Evolutionary conservation across 2,888 invertebrate species (phyloP).

Genomic region (Caradrina clavipalpis): DNA sequence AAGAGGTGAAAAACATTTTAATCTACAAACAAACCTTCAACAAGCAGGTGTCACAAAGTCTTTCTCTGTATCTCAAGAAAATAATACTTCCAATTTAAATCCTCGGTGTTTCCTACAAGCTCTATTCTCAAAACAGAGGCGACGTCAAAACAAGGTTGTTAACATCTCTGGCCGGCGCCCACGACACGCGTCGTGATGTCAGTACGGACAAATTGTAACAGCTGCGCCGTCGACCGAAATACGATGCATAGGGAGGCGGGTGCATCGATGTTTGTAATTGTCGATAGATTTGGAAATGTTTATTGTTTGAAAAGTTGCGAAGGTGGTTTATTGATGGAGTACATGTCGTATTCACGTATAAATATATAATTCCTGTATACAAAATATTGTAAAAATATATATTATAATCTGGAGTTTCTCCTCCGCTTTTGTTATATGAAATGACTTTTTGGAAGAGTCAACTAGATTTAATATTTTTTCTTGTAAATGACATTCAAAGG

Average conservation of each 20-base stretch:
- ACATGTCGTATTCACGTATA: not conserved
- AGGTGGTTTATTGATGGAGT: not conserved
- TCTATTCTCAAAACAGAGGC: constrained; percentile 80
- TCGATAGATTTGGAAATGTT: not conserved
- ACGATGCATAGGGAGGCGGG: constrained; percentile 70
- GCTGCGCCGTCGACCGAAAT: constrained; percentile 87
- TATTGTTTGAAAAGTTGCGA: not conserved
- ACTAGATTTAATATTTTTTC: too few relatives aligned
- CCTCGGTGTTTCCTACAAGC: constrained; percentile 34
- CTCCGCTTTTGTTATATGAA: too few relatives aligned
- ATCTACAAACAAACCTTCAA: constrained; percentile 5
- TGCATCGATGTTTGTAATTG: constrained; percentile 21
- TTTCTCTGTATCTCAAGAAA: constrained; percentile 22
- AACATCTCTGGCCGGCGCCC: constrained; percentile 78
- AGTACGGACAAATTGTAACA: constrained; percentile 82
- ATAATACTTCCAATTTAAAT: constrained; percentile 50
- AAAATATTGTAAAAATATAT: too few relatives aligned
- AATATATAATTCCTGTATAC: not conserved
- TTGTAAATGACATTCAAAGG: too few relatives aligned
- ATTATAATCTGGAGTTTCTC: too few relatives aligned
- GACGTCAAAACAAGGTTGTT: constrained; percentile 89
- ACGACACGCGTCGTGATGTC: constrained; percentile 75
- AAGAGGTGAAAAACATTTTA: constrained; percentile 26
- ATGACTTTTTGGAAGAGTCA: too few relatives aligned
- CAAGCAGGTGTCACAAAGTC: constrained; percentile 15